Percentiles rank a stretch among this genome's conserved stretches.
phyloP scores from a whole-genome alignment of 2,888 invertebrate species.

The Mamestra brassicae region DNA sequence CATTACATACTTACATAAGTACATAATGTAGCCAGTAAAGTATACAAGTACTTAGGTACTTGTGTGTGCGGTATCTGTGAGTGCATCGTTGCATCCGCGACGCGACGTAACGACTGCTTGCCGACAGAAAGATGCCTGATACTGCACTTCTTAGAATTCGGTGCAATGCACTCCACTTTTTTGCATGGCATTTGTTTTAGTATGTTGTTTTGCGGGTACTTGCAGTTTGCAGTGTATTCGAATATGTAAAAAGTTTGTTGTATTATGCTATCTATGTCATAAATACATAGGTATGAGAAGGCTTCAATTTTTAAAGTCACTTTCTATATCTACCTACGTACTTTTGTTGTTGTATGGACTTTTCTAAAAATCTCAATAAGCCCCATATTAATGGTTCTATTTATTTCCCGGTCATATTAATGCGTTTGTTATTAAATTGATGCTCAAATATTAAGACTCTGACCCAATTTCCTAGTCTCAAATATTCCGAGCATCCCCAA shows the following conservation, averaged over 20 bases:
- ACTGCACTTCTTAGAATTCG: constrained; percentile 85
- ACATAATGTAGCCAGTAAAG: constrained; percentile 52
- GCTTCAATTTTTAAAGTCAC: neutral
- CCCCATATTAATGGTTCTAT: too few species aligned
- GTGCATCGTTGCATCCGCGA: constrained; percentile 84
- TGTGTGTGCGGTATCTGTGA: constrained; percentile 74
- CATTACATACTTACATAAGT: constrained; percentile 56
- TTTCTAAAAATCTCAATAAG: too few species aligned
- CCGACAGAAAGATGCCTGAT: constrained; percentile 82
- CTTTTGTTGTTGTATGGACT: too few species aligned
- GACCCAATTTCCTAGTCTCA: constrained; percentile 41
- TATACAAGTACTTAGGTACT: constrained; percentile 38
- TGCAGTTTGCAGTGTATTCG: constrained; percentile 2
- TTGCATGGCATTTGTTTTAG: constrained; percentile 71
- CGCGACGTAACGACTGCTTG: constrained; percentile 77
- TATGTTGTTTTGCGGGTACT: constrained; percentile 28
- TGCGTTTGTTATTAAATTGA: too few species aligned
- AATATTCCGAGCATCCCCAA: constrained; percentile 35
- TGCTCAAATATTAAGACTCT: neutral
- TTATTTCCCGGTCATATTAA: too few species aligned
- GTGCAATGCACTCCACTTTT: constrained; percentile 75
- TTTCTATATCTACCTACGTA: neutral
- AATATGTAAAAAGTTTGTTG: neutral
- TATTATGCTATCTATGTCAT: neutral
- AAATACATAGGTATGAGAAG: neutral